Percentiles rank a stretch among this genome's conserved stretches.
Evolutionary conservation across 2,113 vertebrate genomes (phyloP).

Genomic region (Neogale vison): DNA sequence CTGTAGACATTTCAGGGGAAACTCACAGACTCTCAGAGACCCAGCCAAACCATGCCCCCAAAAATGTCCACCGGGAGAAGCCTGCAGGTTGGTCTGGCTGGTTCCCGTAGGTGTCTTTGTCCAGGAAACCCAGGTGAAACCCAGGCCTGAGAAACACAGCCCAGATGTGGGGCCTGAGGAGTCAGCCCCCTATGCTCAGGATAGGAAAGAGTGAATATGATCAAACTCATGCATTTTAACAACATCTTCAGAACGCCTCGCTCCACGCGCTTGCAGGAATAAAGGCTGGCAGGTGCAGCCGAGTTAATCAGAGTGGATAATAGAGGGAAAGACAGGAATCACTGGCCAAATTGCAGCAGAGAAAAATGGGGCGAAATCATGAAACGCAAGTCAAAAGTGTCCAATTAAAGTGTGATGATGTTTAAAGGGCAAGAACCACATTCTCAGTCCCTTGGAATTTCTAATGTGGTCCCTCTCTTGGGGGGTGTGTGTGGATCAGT

Average conservation of each 20-base stretch:
- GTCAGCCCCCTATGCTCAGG: neutral
- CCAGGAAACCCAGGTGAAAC: neutral
- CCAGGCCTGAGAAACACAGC: neutral
- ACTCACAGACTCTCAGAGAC: neutral
- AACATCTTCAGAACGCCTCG: slow-evolving; percentile 58
- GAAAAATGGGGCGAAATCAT: slow-evolving; percentile 78
- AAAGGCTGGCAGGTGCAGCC: slow-evolving; percentile 85
- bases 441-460: neutral
- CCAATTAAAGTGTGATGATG: slow-evolving; percentile 72
- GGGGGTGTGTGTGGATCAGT: neutral
- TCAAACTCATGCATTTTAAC: slow-evolving; percentile 83
- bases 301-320: slow-evolving; percentile 88
- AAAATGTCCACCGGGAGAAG: neutral
- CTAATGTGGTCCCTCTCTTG: neutral
- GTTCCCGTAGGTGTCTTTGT: neutral
- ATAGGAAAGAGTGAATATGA: slow-evolving; percentile 54
- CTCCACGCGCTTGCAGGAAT: slow-evolving; percentile 60
- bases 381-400: slow-evolving; percentile 78
- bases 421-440: slow-evolving; percentile 68
- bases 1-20: neutral
- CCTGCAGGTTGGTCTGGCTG: neutral
- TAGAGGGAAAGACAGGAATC: slow-evolving; percentile 85
- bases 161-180: neutral
- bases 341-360: slow-evolving; percentile 82
- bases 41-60: neutral